Evolutionary conservation across 2,888 invertebrate genomes (phyloP).

Genomic region (Drosophila borborema): DNA sequence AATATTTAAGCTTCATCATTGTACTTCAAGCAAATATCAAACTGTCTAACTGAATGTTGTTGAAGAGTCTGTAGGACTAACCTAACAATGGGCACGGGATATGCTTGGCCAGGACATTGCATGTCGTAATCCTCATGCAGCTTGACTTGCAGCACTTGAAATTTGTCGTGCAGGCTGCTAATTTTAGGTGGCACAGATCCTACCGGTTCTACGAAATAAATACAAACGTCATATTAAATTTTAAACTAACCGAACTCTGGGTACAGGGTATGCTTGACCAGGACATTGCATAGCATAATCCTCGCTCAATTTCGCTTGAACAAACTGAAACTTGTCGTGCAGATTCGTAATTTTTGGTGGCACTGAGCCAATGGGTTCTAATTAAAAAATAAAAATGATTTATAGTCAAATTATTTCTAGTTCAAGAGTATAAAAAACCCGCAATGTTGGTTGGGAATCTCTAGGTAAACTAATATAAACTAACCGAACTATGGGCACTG

Average conservation of each 20-base stretch:
- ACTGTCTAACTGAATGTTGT: constrained; percentile 53
- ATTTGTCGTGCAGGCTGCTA: constrained; percentile 86
- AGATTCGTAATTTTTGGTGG: constrained; percentile 87
- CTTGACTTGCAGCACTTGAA: constrained; percentile 85
- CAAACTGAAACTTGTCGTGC: constrained; percentile 84
- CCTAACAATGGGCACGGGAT: constrained; percentile 87
- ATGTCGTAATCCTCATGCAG: constrained; percentile 87
- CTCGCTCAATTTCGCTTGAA: constrained; percentile 85
- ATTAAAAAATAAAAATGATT: neutral
- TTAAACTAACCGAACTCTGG: constrained; percentile 87
- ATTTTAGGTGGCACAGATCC: constrained; percentile 88
- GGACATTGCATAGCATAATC: constrained; percentile 89
- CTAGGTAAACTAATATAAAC: constrained; percentile 9
- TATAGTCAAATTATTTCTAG: neutral
- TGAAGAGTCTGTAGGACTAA: neutral
- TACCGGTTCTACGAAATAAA: constrained; percentile 82
- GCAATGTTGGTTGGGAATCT: constrained; percentile 37
- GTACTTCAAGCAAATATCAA: neutral
- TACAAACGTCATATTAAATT: neutral
- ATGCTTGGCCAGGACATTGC: constrained; percentile 91
- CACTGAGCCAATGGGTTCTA: constrained; percentile 86
- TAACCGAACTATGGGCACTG: constrained; percentile 89
- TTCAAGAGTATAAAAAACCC: neutral
- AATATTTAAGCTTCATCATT: neutral
- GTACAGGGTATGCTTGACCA: constrained; percentile 91